phyloP scores from a whole-genome alignment of 2,113 vertebrate species.

The Sialia sialis region DNA sequence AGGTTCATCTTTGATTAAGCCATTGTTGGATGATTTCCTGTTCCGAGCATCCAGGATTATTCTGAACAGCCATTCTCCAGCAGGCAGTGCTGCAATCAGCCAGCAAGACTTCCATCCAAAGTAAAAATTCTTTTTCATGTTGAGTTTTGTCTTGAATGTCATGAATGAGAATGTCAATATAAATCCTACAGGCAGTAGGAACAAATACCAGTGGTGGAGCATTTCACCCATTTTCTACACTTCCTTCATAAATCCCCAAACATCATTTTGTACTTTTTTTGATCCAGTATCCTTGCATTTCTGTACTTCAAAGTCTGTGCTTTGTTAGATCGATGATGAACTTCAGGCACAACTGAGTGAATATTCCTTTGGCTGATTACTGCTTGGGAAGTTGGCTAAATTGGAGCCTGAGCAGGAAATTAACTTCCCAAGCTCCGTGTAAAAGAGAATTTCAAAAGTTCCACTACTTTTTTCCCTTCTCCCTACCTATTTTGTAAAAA shows the following conservation, averaged over 20 bases:
- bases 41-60: slow-evolving; percentile 99
- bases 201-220: neutral
- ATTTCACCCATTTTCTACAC: neutral
- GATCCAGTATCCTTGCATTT: neutral
- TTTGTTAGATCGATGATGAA: neutral
- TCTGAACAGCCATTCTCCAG: slow-evolving; percentile 92
- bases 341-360: neutral
- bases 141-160: neutral
- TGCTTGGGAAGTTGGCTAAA: neutral
- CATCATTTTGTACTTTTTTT: neutral
- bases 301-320: neutral
- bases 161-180: neutral
- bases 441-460: neutral
- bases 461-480: neutral
- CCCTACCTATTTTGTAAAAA: neutral
- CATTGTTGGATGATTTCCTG: slow-evolving; percentile 95
- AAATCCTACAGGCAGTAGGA: neutral
- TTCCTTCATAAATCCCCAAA: neutral
- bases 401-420: neutral
- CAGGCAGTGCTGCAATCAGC: slow-evolving; percentile 86
- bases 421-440: neutral
- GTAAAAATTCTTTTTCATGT: slow-evolving; percentile 65
- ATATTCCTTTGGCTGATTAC: neutral
- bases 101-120: slow-evolving; percentile 97
- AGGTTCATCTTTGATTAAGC: slow-evolving; percentile 96